A percentile compares a stretch with the other conserved stretches of the same genome.
These are phyloP conservation scores for Euspilapteryx auroguttella DNA, from an alignment of 2,888 invertebrate genomes.

Conservation along the genomic window DNA sequence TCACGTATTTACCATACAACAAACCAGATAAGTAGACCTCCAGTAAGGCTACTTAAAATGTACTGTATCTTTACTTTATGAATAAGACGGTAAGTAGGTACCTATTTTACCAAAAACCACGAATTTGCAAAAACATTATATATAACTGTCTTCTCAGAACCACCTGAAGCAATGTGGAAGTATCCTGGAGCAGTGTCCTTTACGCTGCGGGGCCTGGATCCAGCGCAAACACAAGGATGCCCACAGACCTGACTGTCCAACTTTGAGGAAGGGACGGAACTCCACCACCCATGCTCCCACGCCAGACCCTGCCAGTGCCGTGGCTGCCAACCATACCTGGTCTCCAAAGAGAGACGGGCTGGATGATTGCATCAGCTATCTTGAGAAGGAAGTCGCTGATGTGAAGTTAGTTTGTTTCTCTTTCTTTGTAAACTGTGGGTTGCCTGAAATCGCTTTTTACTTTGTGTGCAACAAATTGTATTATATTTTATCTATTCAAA, in stretches of 20 bases:
- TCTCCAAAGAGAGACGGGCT: slow-evolving; percentile 21
- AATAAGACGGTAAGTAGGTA: too few species aligned
- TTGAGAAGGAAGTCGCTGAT: slow-evolving; percentile 41
- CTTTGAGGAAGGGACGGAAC: slow-evolving; percentile 19
- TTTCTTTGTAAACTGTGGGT: too few species aligned
- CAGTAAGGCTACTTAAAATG: too few species aligned
- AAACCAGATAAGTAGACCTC: too few species aligned
- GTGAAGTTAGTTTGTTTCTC: slow-evolving; percentile 39
- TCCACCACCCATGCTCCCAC: slow-evolving; percentile 30
- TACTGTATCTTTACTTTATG: too few species aligned
- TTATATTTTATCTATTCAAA: too few species aligned
- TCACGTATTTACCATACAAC: too few species aligned
- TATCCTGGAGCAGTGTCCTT: slow-evolving; percentile 71
- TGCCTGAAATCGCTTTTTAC: too few species aligned
- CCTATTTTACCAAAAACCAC: too few species aligned
- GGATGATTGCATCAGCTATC: slow-evolving; percentile 35
- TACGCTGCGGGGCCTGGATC: slow-evolving; percentile 71
- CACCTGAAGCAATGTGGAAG: slow-evolving; percentile 72
- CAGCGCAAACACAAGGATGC: slow-evolving; percentile 64
- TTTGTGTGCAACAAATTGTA: too few species aligned
- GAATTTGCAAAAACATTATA: too few species aligned
- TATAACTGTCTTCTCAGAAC: too few species aligned
- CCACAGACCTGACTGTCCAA: slow-evolving; percentile 52
- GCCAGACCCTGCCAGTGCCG: slow-evolving; percentile 24
- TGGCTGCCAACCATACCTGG: slow-evolving; percentile 33